Evolutionary conservation across 1,140 invertebrate genomes (phyloP), one percentile per base, ranked within the genome.

Genomic region (Drusus annulatus): DNA sequence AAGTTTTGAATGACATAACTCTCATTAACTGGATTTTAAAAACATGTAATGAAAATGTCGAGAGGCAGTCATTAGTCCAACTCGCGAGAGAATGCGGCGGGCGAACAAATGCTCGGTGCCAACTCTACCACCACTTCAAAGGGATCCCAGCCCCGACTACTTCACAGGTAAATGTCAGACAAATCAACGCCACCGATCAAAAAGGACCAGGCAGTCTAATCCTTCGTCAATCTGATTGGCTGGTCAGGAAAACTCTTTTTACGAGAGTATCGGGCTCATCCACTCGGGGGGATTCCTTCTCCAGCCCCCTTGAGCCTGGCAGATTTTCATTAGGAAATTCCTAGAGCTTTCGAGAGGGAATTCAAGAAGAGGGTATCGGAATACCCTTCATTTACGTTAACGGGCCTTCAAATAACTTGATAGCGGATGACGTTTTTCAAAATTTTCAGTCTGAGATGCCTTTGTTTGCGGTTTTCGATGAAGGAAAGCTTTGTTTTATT

Each of bases 291-390:
- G 8, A 36, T 74, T 58, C 58, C 10, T 36, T 36, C 15, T 51
- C 52, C 8, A 23, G 3, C 28, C 31, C 58, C 69, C 17, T 65
- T 45, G 19, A 25, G 16, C 54, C 21, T 23, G 56, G 51, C 50
- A 54, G 77, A 78, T 78, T 78, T 78, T 78, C 77, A 78, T 78
- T 78, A 78, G 28, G 77, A 71, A 78, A 78, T 78, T 78, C 77
- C 76, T 16, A 68, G 36, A 50, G 58, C 31, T 60, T 51, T 50
- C 23, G 56, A 19, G 13, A 74, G 52, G 51, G 71, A 77, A 77
- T 68, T 77, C 50, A 63, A 63, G 58, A 58, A 19, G 54, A 51
- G 21, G 56, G 56, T 62, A 76, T 76, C 56, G 56, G 56, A 51
- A 68, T 77, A 68, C 51, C 58, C 62, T 77, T 77, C 63, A 77